phyloP scores from a whole-genome alignment of 2,888 invertebrate genomes.

The Andrena trimmerana region DNA sequence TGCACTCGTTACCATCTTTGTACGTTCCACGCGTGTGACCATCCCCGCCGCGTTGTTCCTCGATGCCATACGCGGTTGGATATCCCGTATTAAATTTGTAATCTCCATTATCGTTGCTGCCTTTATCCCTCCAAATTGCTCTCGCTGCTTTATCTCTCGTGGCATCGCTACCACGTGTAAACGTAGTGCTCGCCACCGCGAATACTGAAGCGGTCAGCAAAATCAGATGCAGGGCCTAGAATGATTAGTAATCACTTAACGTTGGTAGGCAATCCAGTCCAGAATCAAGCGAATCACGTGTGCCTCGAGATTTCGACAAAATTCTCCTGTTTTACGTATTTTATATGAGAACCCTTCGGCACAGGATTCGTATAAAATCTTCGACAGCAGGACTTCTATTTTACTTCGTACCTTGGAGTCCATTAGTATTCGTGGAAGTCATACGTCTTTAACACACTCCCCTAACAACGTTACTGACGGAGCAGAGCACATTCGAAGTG shows the following conservation, averaged over 20 bases:
- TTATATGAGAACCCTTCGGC: not conserved
- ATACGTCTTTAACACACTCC: not conserved
- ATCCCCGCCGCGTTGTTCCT: conserved; percentile 65
- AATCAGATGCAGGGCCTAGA: conserved; percentile 18
- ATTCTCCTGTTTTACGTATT: not conserved
- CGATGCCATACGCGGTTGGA: conserved; percentile 62
- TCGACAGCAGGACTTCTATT: not conserved
- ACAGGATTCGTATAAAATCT: not conserved
- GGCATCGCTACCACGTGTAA: conserved; percentile 31
- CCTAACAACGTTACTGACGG: conserved; percentile 34
- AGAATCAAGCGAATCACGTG: not conserved
- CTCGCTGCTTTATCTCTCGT: conserved; percentile 56
- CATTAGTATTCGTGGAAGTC: conserved; percentile 31
- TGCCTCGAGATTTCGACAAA: not conserved
- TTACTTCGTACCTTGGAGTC: conserved; percentile 22
- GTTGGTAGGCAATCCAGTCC: not conserved
- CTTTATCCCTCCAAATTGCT: conserved; percentile 62
- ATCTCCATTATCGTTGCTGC: conserved; percentile 65
- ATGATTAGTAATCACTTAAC: conserved; percentile 1
- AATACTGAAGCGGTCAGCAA: conserved; percentile 22
- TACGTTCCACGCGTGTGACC: not conserved
- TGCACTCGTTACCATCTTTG: conserved; percentile 14
- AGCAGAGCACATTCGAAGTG: conserved; percentile 39
- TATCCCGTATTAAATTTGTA: conserved; percentile 68
- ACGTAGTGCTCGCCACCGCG: conserved; percentile 25